Percentiles rank a stretch among this genome's conserved stretches.
Evolutionary conservation across 2,888 invertebrate genomes (phyloP).

Genomic region (Leptinotarsa haldemani): DNA sequence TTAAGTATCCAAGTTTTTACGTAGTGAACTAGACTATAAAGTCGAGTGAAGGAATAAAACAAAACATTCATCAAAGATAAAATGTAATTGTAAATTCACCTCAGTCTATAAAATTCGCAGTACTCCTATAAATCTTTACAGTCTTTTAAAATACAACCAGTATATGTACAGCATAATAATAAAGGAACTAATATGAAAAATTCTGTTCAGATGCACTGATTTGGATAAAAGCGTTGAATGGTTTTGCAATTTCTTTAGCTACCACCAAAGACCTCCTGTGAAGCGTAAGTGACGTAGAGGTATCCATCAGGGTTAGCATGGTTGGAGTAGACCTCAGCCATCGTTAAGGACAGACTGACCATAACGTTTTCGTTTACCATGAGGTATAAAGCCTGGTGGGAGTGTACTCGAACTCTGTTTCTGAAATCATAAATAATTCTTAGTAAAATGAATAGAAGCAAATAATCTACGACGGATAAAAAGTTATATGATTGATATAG

Average conservation of each 20-base stretch:
- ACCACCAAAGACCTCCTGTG: conserved; percentile 88
- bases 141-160: conserved; percentile 11
- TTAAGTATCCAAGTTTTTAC: no score
- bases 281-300: conserved; percentile 89
- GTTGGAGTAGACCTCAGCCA: conserved; percentile 83
- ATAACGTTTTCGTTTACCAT: conserved; percentile 86
- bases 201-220: background rate
- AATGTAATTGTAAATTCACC: background rate
- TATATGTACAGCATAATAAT: background rate
- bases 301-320: conserved; percentile 87
- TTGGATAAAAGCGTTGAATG: background rate
- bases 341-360: conserved; percentile 82
- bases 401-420: conserved; percentile 71
- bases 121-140: background rate
- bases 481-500: no score
- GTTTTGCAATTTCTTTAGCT: background rate
- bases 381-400: conserved; percentile 82
- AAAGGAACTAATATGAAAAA: background rate
- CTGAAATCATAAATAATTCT: conserved; percentile 51
- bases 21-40: no score
- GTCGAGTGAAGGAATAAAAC: background rate
- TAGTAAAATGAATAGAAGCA: background rate
- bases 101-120: background rate
- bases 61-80: background rate
- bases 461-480: background rate